Conservation (phyloP, 2,113 vertebrate genomes). For the Anolis sagrei region DNA sequence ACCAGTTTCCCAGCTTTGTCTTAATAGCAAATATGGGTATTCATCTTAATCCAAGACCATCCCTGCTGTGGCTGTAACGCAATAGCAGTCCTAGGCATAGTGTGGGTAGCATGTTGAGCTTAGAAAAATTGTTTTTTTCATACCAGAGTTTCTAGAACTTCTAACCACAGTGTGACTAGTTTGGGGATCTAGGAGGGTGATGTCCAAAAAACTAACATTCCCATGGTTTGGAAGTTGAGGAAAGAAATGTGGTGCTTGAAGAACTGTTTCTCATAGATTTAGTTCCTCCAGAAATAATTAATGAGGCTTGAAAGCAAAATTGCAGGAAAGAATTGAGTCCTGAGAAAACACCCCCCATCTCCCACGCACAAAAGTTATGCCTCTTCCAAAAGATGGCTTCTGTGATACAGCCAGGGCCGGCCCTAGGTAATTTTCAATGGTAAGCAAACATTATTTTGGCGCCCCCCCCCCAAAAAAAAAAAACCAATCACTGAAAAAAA, state of each 20-base stretch:
- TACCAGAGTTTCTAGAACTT: too few species aligned
- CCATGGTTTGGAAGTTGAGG: too few species aligned
- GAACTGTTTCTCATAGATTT: too few species aligned
- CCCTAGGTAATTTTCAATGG: too few species aligned
- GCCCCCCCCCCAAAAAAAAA: too few species aligned
- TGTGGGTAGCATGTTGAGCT: background rate
- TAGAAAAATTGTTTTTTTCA: background rate
- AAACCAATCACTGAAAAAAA: too few species aligned
- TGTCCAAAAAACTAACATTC: background rate
- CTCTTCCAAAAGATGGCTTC: background rate
- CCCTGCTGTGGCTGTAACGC: background rate
- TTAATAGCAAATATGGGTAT: background rate
- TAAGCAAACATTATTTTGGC: too few species aligned
- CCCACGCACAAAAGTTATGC: background rate
- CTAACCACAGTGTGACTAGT: too few species aligned
- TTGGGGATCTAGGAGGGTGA: background rate
- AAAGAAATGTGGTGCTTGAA: too few species aligned
- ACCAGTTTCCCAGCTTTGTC: conserved; percentile 14
- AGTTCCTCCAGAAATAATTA: background rate
- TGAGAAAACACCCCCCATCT: background rate
- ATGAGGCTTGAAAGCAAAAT: background rate
- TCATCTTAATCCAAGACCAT: background rate
- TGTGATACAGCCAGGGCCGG: too few species aligned
- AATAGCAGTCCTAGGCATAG: background rate
- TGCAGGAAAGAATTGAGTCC: background rate